Base-by-base conservation (phyloP, 2,797 vertebrate species). In the Salarias fasciatus region DNA sequence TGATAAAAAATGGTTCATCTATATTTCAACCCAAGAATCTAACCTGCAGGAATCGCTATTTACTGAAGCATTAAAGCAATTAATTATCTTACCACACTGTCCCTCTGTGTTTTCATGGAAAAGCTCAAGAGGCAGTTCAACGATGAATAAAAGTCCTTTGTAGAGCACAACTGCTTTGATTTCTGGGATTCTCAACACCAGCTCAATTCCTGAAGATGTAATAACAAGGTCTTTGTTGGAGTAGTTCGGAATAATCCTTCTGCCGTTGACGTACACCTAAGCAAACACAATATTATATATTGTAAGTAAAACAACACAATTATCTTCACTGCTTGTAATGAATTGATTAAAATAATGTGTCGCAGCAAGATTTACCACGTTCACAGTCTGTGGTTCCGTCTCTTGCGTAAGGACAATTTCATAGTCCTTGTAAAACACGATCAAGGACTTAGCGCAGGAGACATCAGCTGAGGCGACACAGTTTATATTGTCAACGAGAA, bases 31-130 rank as follows among this genome's bases (percentile, higher is more conserved):
- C 24, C 2, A 24, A 24, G 18, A 24, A 24, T 24, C 18, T 24
- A 24, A 24, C 18, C 24, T 2, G 18, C 18, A 24, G 24, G 18
- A 24, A 24, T 24, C 24, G n/a, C n/a, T n/a, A n/a, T n/a, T 24
- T 24, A 24, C 24, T 24, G 18, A 33, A 9, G 33, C 33, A 6
- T 35, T 9, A 6, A 6, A 35, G 33, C 35, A 35, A 35, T 35
- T 1, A 35, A 35, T 35, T 1, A 35, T 35, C 91, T 89, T 77
- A 99, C 97, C 97, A 61, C 97, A 99, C 53, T 96, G 97, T 83
- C 97, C 97, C 51, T 95, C 92, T 31, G 96, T 97, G 79, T 99
- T 99, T 77, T 89, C 75, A 47, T 92, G 72, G 64, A 98, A 98
- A n/a, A 70, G 70, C 1, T 56, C 68, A 83, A 82, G 89, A 0